Conservation (phyloP, 35 echinoderm and acorn worm species). For the Diadema setosum region DNA sequence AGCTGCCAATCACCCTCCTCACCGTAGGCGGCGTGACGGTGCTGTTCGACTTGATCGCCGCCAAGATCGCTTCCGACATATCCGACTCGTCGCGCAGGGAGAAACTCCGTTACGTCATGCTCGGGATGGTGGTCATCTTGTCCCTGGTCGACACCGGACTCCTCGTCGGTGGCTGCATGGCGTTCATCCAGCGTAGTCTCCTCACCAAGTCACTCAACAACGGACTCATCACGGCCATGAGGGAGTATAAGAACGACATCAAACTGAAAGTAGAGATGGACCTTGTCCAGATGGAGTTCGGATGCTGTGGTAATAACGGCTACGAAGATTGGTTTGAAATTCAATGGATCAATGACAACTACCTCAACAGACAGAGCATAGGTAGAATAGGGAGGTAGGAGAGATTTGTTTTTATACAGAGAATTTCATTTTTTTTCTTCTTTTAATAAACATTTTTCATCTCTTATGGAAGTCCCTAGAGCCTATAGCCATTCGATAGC, state of each 20-base stretch:
- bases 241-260: conserved; percentile 63
- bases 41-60: conserved; percentile 50
- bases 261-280: conserved; percentile 70
- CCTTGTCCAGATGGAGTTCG: conserved; percentile 67
- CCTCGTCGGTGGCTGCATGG: conserved; percentile 48
- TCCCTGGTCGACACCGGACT: conserved; percentile 35
- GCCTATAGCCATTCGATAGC: too few relatives aligned
- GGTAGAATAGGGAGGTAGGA: too few relatives aligned
- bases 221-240: conserved; percentile 71
- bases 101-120: conserved; percentile 25
- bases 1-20: conserved; percentile 53
- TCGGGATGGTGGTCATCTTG: conserved; percentile 49
- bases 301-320: conserved; percentile 84
- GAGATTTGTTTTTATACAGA: too few relatives aligned
- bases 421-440: too few relatives aligned
- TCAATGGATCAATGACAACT: conserved; percentile 75
- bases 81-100: conserved; percentile 1
- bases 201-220: conserved; percentile 64
- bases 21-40: conserved; percentile 47
- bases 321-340: conserved; percentile 90
- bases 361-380: conserved; percentile 50
- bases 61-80: conserved; percentile 27
- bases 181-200: conserved; percentile 59
- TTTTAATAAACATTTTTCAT: too few relatives aligned
- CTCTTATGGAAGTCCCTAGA: too few relatives aligned